Base-by-base conservation (phyloP, 2,888 invertebrate genomes). In the Protophormia terraenovae region DNA sequence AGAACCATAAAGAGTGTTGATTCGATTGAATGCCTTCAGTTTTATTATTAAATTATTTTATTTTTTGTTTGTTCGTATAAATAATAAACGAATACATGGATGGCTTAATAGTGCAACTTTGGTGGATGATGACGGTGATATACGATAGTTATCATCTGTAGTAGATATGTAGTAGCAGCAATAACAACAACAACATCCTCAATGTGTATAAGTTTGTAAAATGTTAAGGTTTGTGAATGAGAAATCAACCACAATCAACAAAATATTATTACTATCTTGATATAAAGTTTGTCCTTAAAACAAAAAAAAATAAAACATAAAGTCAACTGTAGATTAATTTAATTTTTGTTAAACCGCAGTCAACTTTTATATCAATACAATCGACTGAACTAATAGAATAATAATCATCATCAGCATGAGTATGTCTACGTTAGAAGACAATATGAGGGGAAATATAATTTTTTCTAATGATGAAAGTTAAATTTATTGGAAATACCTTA, bases 311-410 rank as follows among this genome's bases (percentile, higher is more conserved):
- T 55, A 12, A 19, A 47, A 19, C 19, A 47, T 62, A 24, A 41
- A 76, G 55, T 76, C 76, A 76, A 55, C 76, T 45, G 29, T 29
- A 66, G 55, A 76, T 64, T 53, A 76, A 66, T 76, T 41, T 55
- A 66, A 66, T 55, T 76, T 53, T 19, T 41, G 29, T 38, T 55
- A 35, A 53, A 75, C 62, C 75, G 35, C 64, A 64, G 53, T 22
- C 24, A n/a, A n/a, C n/a, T n/a, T n/a, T n/a, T n/a, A n/a, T n/a
- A n/a, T n/a, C n/a, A n/a, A n/a, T n/a, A n/a, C n/a, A n/a, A n/a
- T n/a, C n/a, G n/a, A n/a, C n/a, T n/a, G n/a, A n/a, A n/a, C n/a
- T n/a, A n/a, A n/a, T n/a, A n/a, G n/a, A n/a, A n/a, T n/a, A n/a
- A n/a, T n/a, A n/a, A n/a, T n/a, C n/a, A n/a, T n/a, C n/a, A n/a